Evolutionary conservation across 1,140 invertebrate genomes (phyloP).

Genomic region (Euwallacea fornicatus): DNA sequence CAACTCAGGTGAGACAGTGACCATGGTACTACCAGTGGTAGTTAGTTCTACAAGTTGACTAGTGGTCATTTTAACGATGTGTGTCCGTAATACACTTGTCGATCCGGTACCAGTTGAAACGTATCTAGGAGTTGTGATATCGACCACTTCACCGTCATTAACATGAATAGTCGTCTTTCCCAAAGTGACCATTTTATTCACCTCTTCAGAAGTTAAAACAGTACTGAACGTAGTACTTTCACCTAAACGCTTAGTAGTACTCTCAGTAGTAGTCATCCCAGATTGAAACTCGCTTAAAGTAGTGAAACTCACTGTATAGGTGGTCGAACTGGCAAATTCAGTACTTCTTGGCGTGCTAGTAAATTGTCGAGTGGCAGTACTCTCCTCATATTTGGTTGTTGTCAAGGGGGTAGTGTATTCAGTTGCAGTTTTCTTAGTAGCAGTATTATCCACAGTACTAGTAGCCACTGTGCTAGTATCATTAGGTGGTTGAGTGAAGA

Average conservation of each 20-base stretch:
- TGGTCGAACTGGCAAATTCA: slow-evolving; percentile 1
- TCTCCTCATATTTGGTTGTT: neutral
- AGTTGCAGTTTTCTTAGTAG: neutral
- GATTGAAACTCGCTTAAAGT: neutral
- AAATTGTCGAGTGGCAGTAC: neutral
- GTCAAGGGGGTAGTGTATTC: neutral
- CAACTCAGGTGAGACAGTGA: neutral
- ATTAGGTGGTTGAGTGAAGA: neutral
- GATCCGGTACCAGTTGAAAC: neutral
- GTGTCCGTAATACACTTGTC: slow-evolving; percentile 19
- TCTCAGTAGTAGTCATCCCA: neutral
- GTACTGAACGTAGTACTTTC: slow-evolving; percentile 29
- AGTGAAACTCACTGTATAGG: slow-evolving; percentile 18
- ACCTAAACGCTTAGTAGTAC: neutral
- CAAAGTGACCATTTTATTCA: slow-evolving; percentile 22
- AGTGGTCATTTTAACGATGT: slow-evolving; percentile 23
- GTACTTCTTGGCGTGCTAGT: neutral
- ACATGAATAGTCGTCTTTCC: slow-evolving; percentile 30
- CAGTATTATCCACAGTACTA: neutral
- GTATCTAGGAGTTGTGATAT: slow-evolving; percentile 28
- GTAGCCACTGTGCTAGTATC: too few relatives aligned
- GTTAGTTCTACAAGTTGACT: slow-evolving; percentile 29
- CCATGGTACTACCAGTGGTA: slow-evolving; percentile 17
- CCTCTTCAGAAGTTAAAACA: slow-evolving; percentile 20
- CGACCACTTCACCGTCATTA: slow-evolving; percentile 13